Evolutionary conservation across 2,797 vertebrate species (phyloP).

Genomic region (Danionella dracula): DNA sequence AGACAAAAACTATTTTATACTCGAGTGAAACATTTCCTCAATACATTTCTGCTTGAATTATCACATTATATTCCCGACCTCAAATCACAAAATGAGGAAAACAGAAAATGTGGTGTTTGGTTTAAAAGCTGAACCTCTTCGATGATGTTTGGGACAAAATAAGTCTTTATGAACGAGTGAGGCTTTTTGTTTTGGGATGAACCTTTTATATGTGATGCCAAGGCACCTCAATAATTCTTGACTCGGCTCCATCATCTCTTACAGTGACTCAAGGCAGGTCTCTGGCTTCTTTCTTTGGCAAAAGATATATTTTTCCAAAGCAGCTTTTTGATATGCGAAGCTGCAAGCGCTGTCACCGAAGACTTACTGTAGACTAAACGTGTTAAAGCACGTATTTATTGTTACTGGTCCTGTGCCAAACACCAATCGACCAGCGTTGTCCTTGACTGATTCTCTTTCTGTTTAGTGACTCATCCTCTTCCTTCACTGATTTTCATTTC

Average conservation of each 20-base stretch:
- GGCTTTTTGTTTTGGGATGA: too few species aligned
- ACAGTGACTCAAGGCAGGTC: too few species aligned
- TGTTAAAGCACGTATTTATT: constrained; percentile 31
- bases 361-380: constrained; percentile 19
- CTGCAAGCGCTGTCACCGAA: constrained; percentile 22
- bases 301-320: background rate
- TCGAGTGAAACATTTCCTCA: constrained; percentile 38
- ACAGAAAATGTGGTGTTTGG: too few species aligned
- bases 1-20: constrained; percentile 44
- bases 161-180: too few species aligned
- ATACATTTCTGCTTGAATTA: constrained; percentile 27
- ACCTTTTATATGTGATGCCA: too few species aligned
- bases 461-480: constrained; percentile 44
- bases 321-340: constrained; percentile 24
- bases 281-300: background rate
- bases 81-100: background rate
- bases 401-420: constrained; percentile 38
- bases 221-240: too few species aligned
- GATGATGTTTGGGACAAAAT: too few species aligned
- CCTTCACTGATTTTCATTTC: constrained; percentile 15
- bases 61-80: background rate
- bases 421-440: constrained; percentile 32
- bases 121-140: too few species aligned
- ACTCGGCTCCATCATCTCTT: too few species aligned
- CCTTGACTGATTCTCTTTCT: constrained; percentile 57